Evolutionary conservation across 2,797 vertebrate genomes (phyloP), one percentile per base, ranked within the genome.

Genomic region (Morus bassanus): DNA sequence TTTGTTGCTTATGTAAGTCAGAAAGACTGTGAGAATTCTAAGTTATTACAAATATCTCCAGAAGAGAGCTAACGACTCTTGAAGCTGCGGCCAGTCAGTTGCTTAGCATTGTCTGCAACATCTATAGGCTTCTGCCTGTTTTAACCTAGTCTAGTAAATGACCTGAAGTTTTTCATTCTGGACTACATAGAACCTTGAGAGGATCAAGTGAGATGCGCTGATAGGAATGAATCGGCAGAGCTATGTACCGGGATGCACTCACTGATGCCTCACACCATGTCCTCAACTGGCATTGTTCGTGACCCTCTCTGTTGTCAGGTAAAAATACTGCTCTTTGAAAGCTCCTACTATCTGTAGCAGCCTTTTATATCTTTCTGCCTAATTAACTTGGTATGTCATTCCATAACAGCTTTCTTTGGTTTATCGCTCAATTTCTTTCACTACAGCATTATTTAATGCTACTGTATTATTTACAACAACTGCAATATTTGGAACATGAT

Each of bases 381-480:
- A 46, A 87, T 92, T 84, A 84, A 59, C 84, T 50, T 14, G 72
- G 31, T 31, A 12, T 61, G 73, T 45, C 89, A 91, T 11, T 77
- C 64, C 77, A 13, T 17, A 89, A 65, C 28, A 41, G 48, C 84
- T 61, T 56, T 30, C 78, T 86, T 53, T 51, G 64, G 23, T 92
- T 96, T 95, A 85, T 80, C 3, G 27, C 85, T 74, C 73, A 48
- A 35, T 73, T 90, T 57, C 91, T 78, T 87, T 54, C 91, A 31
- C 79, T 31, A 56, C 59, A 82, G 57, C 77, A 35, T 77, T 90
- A 53, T n/a, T 96, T 94, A 95, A 75, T 68, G 68, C 84, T 43
- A 1, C 92, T 89, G 74, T 31, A 70, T 94, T 95, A 95, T 95
- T 94, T 87, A 93, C 89, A 88, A 84, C 92, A 83, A 28, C 61